phyloP scores from a whole-genome alignment of 2,888 invertebrate species.

The Poecilus cupreus region DNA sequence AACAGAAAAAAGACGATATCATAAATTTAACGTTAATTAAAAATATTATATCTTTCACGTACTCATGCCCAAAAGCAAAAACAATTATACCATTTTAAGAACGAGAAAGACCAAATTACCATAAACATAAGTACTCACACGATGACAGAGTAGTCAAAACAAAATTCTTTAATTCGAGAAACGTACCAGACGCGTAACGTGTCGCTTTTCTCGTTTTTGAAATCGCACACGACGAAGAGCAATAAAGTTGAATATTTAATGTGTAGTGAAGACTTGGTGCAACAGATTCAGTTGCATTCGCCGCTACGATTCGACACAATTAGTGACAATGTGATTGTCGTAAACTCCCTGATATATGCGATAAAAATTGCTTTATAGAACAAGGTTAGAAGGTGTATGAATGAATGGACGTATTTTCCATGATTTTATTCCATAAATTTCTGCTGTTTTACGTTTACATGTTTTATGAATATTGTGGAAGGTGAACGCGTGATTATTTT shows the following conservation, averaged over 20 bases:
- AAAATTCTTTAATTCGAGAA: neutral
- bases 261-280: neutral
- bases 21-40: no score
- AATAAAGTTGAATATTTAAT: neutral
- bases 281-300: constrained; percentile 22
- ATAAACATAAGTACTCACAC: neutral
- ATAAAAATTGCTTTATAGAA: constrained; percentile 50
- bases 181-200: neutral
- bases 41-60: no score
- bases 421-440: constrained; percentile 38
- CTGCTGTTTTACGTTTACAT: neutral
- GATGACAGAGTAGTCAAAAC: constrained; percentile 8
- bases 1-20: no score
- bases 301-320: constrained; percentile 40
- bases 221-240: neutral
- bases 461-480: constrained; percentile 6
- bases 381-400: constrained; percentile 46
- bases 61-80: neutral
- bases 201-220: neutral
- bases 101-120: constrained; percentile 14
- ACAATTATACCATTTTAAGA: constrained; percentile 3
- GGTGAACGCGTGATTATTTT: neutral
- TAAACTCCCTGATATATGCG: constrained; percentile 47
- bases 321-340: constrained; percentile 50
- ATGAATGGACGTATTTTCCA: constrained; percentile 47